Percentiles rank a stretch among this genome's conserved stretches.
Conservation (phyloP, 2,797 vertebrate species). For the Channallabes apus region DNA sequence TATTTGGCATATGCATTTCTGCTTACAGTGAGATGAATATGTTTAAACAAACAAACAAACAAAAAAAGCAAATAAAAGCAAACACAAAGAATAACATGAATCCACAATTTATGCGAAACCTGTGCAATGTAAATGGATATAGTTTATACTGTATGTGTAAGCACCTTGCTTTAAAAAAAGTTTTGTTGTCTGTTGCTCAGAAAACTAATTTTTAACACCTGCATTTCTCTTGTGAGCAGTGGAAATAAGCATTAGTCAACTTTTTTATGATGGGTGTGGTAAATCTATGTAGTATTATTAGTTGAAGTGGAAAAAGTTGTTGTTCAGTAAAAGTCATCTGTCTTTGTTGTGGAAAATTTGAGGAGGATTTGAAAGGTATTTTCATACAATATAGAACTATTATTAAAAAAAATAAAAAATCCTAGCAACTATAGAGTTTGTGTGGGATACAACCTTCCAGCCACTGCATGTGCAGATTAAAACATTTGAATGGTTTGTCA, state of each 20-base stretch:
- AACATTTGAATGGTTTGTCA: neutral
- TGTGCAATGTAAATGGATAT: slow-evolving; percentile 52
- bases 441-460: neutral
- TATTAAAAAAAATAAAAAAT: neutral
- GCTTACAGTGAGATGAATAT: slow-evolving; percentile 19
- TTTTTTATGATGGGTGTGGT: no score
- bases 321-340: neutral
- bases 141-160: slow-evolving; percentile 39
- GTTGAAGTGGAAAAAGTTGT: neutral
- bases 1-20: slow-evolving; percentile 39
- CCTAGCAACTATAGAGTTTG: neutral
- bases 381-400: neutral
- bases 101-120: slow-evolving; percentile 36
- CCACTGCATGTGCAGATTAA: slow-evolving; percentile 1
- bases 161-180: slow-evolving; percentile 17
- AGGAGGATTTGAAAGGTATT: neutral
- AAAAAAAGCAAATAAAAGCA: neutral
- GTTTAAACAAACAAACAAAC: slow-evolving; percentile 22
- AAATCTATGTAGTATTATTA: no score
- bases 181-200: slow-evolving; percentile 12
- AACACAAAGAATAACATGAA: neutral
- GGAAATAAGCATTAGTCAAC: neutral
- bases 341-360: neutral
- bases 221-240: neutral
- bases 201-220: neutral